These are phyloP conservation scores for Drosophila athabasca DNA, from an alignment of 1,140 invertebrate genomes.

Conservation along the genomic window DNA sequence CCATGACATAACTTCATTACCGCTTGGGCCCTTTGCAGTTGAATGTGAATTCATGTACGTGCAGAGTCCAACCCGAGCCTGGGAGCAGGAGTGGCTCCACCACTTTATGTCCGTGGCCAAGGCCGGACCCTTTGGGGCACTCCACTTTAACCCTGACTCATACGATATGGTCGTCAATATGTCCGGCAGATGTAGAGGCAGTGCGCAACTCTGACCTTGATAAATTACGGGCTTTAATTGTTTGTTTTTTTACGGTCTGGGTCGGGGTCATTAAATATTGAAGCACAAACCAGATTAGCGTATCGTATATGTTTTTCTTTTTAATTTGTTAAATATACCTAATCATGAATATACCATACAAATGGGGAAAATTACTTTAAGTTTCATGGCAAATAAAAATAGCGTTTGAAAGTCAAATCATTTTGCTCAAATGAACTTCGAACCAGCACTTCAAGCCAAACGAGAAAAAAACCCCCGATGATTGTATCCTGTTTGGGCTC, in stretches of 20 bases:
- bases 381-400: neutral
- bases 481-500: no score
- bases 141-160: conserved; percentile 12
- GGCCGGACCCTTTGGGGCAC: conserved; percentile 12
- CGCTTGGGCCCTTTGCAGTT: conserved; percentile 15
- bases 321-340: no score
- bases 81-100: no score
- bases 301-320: no score
- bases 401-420: no score
- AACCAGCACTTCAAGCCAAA: no score
- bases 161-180: conserved; percentile 37
- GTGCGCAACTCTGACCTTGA: conserved; percentile 40
- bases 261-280: conserved; percentile 2
- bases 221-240: conserved; percentile 50
- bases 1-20: conserved; percentile 66
- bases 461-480: no score
- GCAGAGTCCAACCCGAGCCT: neutral
- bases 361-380: no score
- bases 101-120: neutral
- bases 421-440: neutral
- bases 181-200: conserved; percentile 35
- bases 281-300: neutral
- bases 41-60: conserved; percentile 6
- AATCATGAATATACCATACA: no score
- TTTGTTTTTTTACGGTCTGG: conserved; percentile 3